phyloP scores from a whole-genome alignment of 2,797 vertebrate species.

The Macropodus opercularis region DNA sequence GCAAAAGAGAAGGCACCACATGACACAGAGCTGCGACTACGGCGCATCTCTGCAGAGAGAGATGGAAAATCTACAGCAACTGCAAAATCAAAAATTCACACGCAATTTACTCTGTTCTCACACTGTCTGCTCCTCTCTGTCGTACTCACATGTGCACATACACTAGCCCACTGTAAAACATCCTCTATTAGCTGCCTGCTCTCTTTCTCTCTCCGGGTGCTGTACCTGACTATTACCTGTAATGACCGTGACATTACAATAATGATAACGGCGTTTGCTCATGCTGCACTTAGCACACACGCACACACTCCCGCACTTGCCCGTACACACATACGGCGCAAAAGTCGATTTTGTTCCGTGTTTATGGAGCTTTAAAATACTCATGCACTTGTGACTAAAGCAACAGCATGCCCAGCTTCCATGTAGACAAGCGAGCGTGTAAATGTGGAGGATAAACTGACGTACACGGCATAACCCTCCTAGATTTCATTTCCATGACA shows the following conservation, averaged over 20 bases:
- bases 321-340: conserved; percentile 23
- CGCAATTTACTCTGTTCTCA: conserved; percentile 48
- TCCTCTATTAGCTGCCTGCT: conserved; percentile 73
- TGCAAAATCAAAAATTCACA: conserved; percentile 38
- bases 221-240: conserved; percentile 79
- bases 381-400: conserved; percentile 24
- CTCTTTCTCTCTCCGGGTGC: conserved; percentile 67
- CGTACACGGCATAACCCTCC: not conserved
- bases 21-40: conserved; percentile 13
- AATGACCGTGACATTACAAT: conserved; percentile 83
- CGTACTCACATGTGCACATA: conserved; percentile 15
- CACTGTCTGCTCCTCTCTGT: conserved; percentile 26
- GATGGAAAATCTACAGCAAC: conserved; percentile 33
- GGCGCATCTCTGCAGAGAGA: conserved; percentile 27
- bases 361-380: conserved; percentile 29
- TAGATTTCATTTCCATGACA: not conserved
- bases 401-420: conserved; percentile 31
- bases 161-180: conserved; percentile 54
- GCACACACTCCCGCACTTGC: conserved; percentile 33
- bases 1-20: conserved; percentile 30
- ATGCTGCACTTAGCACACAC: conserved; percentile 74
- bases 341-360: conserved; percentile 25
- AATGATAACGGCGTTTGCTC: conserved; percentile 76
- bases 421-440: not conserved
- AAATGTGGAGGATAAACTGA: conserved; percentile 1